These are phyloP conservation scores for Thalassarche chlororhynchos DNA, from an alignment of 2,113 vertebrate genomes.

Conservation along the genomic window DNA sequence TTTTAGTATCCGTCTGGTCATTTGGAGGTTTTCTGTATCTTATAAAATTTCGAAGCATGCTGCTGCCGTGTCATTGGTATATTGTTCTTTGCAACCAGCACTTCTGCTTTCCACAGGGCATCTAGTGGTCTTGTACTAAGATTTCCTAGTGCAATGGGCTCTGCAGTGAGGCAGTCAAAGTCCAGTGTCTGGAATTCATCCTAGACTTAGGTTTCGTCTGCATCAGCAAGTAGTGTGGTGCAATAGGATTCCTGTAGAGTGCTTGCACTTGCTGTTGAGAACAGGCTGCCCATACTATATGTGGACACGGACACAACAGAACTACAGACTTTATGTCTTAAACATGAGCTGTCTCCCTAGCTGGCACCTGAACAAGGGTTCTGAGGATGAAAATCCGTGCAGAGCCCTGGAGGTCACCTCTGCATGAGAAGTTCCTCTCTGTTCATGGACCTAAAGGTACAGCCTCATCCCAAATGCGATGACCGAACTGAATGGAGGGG, in stretches of 20 bases:
- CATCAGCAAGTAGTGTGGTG: not conserved
- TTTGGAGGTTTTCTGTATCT: not conserved
- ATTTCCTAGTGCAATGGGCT: not conserved
- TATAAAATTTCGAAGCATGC: not conserved
- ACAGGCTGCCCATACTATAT: rapidly evolving
- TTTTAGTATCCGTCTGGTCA: not conserved
- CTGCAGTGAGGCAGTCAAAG: not conserved
- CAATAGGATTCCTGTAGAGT: not conserved
- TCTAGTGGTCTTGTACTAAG: not conserved
- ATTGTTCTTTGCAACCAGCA: not conserved
- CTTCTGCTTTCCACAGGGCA: not conserved
- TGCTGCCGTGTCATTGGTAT: not conserved
- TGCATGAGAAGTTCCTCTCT: not conserved
- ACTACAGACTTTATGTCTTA: not conserved
- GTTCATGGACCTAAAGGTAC: not conserved
- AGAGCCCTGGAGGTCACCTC: not conserved
- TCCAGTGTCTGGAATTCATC: not conserved
- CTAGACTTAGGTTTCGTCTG: not conserved
- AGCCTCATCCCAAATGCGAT: not conserved
- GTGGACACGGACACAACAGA: not conserved
- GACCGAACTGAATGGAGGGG: not conserved
- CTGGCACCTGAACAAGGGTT: not conserved
- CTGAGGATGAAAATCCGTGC: not conserved
- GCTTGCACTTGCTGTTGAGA: not conserved
- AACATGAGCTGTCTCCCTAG: not conserved